phyloP scores from a whole-genome alignment of 2,113 vertebrate genomes.

The Eurystomus gularis region DNA sequence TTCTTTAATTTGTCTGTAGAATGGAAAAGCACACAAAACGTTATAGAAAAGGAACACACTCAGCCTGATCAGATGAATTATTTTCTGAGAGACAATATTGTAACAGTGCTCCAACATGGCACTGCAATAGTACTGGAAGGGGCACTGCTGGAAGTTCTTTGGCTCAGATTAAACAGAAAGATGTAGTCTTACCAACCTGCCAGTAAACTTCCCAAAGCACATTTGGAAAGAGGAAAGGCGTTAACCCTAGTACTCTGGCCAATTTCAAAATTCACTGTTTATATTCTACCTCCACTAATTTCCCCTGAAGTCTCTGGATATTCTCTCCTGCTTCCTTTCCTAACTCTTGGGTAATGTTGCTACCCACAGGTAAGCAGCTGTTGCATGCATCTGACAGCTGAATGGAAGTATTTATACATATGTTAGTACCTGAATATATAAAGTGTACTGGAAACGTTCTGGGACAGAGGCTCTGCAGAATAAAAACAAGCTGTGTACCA shows the following conservation, averaged over 20 bases:
- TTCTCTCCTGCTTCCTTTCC: not conserved
- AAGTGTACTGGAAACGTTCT: not conserved
- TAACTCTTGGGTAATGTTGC: not conserved
- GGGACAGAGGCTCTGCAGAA: not conserved
- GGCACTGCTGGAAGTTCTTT: not conserved
- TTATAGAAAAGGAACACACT: not conserved
- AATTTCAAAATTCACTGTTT: constrained; percentile 20
- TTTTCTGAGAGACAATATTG: not conserved
- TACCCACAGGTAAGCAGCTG: not conserved
- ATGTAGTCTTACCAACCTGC: not conserved
- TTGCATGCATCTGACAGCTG: not conserved
- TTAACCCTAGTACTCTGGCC: not conserved
- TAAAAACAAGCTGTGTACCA: not conserved
- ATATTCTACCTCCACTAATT: not conserved
- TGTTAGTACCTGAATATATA: not conserved
- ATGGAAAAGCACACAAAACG: not conserved
- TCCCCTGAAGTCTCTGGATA: constrained; percentile 7
- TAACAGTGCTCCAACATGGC: not conserved
- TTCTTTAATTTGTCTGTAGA: not conserved
- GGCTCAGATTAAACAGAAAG: constrained; percentile 17
- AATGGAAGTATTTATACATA: not conserved
- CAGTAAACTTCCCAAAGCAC: constrained; percentile 2
- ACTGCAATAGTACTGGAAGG: not conserved
- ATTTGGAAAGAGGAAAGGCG: constrained; percentile 14
- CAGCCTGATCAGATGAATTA: not conserved